Percentiles rank a stretch among this genome's conserved stretches.
phyloP scores from a whole-genome alignment of 2,888 invertebrate species.

The Hydraecia micacea region DNA sequence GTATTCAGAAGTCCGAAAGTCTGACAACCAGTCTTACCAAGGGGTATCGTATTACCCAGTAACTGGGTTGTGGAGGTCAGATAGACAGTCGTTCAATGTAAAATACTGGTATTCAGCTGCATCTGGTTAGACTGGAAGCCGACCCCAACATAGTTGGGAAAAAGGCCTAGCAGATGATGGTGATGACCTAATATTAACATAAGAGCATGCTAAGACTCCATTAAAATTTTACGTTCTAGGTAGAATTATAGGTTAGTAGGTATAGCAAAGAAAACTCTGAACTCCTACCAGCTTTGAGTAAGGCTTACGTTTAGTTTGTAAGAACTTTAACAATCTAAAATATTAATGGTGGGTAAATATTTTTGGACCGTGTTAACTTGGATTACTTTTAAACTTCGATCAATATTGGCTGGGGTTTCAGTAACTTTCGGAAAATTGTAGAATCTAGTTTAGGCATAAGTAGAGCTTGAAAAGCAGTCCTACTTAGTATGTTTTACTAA shows the following conservation, averaged over 20 bases:
- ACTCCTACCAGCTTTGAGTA: slow-evolving; percentile 14
- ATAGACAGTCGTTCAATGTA: too few species aligned
- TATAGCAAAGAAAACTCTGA: slow-evolving; percentile 22
- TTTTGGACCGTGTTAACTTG: slow-evolving; percentile 28
- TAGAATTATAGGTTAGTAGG: slow-evolving; percentile 29
- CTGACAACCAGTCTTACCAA: too few species aligned
- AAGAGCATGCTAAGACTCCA: background rate
- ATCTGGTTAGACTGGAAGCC: too few species aligned
- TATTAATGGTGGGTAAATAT: slow-evolving; percentile 50
- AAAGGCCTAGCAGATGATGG: too few species aligned
- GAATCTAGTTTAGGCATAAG: background rate
- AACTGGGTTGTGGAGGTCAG: too few species aligned
- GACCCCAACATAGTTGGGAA: too few species aligned
- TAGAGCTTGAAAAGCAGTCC: background rate
- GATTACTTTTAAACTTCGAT: slow-evolving; percentile 47
- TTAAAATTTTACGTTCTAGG: slow-evolving; percentile 10
- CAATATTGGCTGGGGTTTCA: slow-evolving; percentile 20
- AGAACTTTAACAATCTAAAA: slow-evolving; percentile 51
- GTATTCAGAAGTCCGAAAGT: too few species aligned
- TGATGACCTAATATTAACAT: background rate
- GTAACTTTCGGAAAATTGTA: slow-evolving; percentile 11
- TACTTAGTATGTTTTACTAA: background rate
- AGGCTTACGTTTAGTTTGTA: slow-evolving; percentile 32
- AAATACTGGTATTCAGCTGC: too few species aligned
- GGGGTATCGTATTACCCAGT: too few species aligned